phyloP scores from a whole-genome alignment of 2,113 vertebrate genomes.

The Oreochromis spilurus region DNA sequence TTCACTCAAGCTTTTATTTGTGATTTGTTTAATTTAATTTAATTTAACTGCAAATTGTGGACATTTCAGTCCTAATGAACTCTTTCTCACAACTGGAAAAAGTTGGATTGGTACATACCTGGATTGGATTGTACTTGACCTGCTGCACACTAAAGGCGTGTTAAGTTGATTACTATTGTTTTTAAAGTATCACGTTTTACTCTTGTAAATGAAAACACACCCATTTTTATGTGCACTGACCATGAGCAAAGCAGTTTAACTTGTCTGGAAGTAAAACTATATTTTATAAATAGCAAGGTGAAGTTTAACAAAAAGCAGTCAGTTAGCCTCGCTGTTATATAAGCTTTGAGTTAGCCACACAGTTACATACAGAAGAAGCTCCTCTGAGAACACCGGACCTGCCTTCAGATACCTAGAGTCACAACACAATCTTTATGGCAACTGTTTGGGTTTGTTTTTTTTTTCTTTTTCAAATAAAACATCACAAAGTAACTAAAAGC shows the following conservation, averaged over 20 bases:
- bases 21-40: neutral
- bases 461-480: neutral
- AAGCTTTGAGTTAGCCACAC: constrained; percentile 5
- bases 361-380: constrained; percentile 48
- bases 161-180: neutral
- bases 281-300: neutral
- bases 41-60: neutral
- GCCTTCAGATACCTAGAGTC: constrained; percentile 53
- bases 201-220: neutral
- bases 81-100: neutral
- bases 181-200: neutral
- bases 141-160: neutral
- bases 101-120: neutral
- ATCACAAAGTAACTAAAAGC: neutral
- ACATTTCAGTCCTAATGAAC: neutral
- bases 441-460: neutral
- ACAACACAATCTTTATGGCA: neutral
- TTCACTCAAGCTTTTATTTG: neutral
- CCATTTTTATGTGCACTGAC: neutral
- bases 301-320: neutral
- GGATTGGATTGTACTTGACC: neutral
- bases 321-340: neutral
- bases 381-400: constrained; percentile 74
- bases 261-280: neutral
- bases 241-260: neutral